Evolutionary conservation across 2,888 invertebrate species (phyloP), one percentile per base, ranked within the genome.

Genomic region (Zonitis immaculata): DNA sequence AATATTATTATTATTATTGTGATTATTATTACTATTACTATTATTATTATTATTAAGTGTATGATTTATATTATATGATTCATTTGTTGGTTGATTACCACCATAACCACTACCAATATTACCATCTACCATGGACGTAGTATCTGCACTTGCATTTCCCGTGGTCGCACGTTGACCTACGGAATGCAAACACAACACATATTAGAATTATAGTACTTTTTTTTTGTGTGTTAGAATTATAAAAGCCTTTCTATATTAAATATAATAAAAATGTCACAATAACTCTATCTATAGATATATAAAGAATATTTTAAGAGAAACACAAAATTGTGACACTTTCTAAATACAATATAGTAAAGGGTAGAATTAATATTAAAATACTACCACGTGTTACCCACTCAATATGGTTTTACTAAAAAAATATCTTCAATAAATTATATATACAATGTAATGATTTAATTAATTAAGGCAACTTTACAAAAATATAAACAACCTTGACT

Each of bases 121-220:
- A 53, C 35, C 50, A 47, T 58, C 57, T 57, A 56, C 62, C 44
- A 54, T 55, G 56, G 65, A 66, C 66, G 71, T 67, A 48, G 56
- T 55, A 55, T 66, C 62, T 59, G 66, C 69, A 56, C 66, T 67
- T 68, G 72, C 73, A 72, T 71, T 74, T 70, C 72, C 74, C 72
- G 73, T 72, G 72, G 74, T 71, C 74, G 73, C 63, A 63, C 73
- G 73, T 59, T 74, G 75, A 74, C 75, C 75, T 76, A 71, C 73
- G 74, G 73, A 72, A 72, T 69, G 72, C 72, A 71, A 69, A 51
- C 51, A 54, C n/a, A n/a, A n/a, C 52, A 54, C 51, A 50, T 48
- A 48, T 52, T 45, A 56, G 59, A 51, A 46, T 42, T 25, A n/a
- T n/a, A 42, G 27, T 4, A 39, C 8, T 39, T 11, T 39, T 14